These are phyloP conservation scores for Gonioctena quinquepunctata DNA, from an alignment of 1,140 invertebrate genomes.

Conservation along the genomic window DNA sequence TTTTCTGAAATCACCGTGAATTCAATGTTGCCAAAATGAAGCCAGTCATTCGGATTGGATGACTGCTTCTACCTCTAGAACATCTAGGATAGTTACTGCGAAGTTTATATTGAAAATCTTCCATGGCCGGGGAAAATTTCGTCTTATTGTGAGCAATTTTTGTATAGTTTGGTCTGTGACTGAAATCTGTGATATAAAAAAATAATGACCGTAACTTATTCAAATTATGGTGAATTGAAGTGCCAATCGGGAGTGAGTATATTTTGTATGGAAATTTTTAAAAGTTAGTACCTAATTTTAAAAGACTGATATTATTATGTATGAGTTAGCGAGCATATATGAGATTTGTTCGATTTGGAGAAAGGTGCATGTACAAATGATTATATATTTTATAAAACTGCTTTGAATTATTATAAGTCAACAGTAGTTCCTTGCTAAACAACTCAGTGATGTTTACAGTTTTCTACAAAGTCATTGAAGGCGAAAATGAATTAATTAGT, in stretches of 20 bases:
- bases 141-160: background rate
- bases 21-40: conserved; percentile 38
- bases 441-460: conserved; percentile 11
- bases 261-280: background rate
- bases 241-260: conserved; percentile 4
- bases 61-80: conserved; percentile 19
- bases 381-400: conserved; percentile 9
- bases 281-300: conserved; percentile 14
- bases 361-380: background rate
- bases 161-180: conserved; percentile 34
- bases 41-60: conserved; percentile 7
- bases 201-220: conserved; percentile 16
- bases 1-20: conserved; percentile 33
- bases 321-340: conserved; percentile 5
- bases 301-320: conserved; percentile 22
- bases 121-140: background rate
- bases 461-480: background rate
- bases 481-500: background rate
- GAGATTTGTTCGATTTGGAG: conserved; percentile 18
- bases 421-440: conserved; percentile 30
- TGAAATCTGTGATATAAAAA: conserved; percentile 38
- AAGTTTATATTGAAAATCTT: conserved; percentile 6
- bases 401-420: conserved; percentile 11
- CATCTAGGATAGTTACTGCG: conserved; percentile 11
- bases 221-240: conserved; percentile 16